These are phyloP conservation scores for Sarcophaga carnaria DNA, from an alignment of 2,888 invertebrate genomes.

Conservation along the genomic window DNA sequence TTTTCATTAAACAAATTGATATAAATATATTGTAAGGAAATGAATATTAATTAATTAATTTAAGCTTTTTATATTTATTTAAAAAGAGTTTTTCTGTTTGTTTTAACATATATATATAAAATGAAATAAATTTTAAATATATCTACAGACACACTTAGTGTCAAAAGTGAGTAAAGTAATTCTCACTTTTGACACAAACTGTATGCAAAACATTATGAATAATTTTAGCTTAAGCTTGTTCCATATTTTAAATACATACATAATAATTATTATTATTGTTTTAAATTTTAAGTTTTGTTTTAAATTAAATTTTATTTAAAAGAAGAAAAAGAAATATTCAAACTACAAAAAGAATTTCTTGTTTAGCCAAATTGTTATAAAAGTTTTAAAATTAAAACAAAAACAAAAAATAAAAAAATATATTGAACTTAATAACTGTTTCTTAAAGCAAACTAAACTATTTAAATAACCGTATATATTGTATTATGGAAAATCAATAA, in stretches of 20 bases:
- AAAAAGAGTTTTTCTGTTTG: constrained; percentile 14
- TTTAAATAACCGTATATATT: constrained; percentile 30
- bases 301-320: constrained; percentile 10
- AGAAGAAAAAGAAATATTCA: constrained; percentile 4
- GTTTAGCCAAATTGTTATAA: constrained; percentile 63
- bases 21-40: no score
- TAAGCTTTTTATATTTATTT: constrained; percentile 15
- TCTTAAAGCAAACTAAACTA: constrained; percentile 30
- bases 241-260: constrained; percentile 3
- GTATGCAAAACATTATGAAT: neutral
- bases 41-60: no score
- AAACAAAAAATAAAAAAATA: no score
- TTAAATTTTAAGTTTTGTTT: neutral
- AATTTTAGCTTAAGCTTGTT: constrained; percentile 63
- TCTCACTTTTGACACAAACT: no score
- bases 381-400: no score
- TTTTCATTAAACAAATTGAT: no score
- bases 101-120: neutral
- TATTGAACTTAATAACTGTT: constrained; percentile 7
- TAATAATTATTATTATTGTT: no score
- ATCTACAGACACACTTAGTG: no score
- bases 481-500: no score
- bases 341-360: constrained; percentile 42
- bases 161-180: no score
- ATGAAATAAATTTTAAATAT: no score